These are phyloP conservation scores for Eugnorisma glareosa DNA, from an alignment of 2,888 invertebrate species.

Conservation along the genomic window DNA sequence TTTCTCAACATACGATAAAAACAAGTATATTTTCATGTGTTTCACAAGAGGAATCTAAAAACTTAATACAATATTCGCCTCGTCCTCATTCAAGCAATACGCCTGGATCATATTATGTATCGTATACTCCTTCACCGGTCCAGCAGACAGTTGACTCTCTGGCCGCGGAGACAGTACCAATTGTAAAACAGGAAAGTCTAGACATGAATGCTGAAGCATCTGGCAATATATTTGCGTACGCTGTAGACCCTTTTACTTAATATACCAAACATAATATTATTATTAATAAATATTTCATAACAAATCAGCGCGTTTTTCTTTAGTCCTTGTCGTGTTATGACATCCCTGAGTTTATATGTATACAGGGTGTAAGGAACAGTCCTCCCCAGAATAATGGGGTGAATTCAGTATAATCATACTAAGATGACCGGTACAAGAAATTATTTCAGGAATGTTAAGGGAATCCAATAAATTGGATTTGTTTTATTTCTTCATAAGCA, in stretches of 20 bases:
- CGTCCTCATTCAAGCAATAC: background rate
- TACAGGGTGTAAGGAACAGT: too few relatives aligned
- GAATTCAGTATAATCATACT: too few relatives aligned
- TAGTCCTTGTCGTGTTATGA: background rate
- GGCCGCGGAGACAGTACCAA: background rate
- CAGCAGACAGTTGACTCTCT: background rate
- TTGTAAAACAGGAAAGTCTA: background rate
- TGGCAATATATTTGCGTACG: background rate
- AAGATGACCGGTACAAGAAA: too few relatives aligned
- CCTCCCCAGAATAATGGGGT: too few relatives aligned
- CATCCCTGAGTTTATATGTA: background rate
- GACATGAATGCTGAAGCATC: background rate
- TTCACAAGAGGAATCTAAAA: background rate
- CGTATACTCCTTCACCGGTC: background rate
- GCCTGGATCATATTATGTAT: background rate
- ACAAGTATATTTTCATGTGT: background rate
- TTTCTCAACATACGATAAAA: slow-evolving; percentile 1
- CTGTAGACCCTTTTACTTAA: background rate
- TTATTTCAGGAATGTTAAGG: too few relatives aligned
- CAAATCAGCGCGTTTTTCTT: background rate
- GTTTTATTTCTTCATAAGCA: too few relatives aligned
- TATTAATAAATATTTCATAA: background rate
- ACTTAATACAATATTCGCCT: background rate
- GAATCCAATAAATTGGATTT: too few relatives aligned
- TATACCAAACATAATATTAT: background rate